Percentiles rank a stretch among this genome's conserved stretches.
phyloP scores from a whole-genome alignment of 2,797 vertebrate species.

The Cygnus olor region DNA sequence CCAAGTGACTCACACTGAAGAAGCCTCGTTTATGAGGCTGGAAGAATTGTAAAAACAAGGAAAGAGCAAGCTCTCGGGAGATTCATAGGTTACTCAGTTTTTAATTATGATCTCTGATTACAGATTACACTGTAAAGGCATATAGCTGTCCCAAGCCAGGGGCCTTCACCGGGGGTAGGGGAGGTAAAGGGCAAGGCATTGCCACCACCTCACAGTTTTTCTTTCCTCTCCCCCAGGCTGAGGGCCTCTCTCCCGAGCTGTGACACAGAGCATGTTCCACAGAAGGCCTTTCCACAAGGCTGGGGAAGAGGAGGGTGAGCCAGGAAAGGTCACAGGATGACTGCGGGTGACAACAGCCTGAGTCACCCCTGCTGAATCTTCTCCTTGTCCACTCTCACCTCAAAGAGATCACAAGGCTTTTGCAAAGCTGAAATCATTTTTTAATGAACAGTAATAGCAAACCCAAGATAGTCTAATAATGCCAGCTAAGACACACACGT shows the following conservation, averaged over 20 bases:
- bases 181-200: neutral
- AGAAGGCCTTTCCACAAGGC: neutral
- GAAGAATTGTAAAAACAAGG: conserved; percentile 28
- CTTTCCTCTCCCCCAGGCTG: neutral
- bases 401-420: neutral
- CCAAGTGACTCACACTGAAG: conserved; percentile 31
- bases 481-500: neutral
- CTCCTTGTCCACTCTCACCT: neutral
- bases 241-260: neutral
- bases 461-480: neutral
- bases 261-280: neutral
- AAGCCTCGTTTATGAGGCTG: neutral
- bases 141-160: neutral
- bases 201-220: neutral
- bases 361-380: neutral
- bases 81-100: neutral
- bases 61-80: neutral
- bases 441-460: neutral
- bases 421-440: neutral
- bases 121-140: neutral
- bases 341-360: neutral
- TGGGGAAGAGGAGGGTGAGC: neutral
- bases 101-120: neutral
- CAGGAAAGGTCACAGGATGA: neutral
- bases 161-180: neutral